A percentile compares a stretch with the other conserved stretches of the same genome.
These are phyloP conservation scores for Alloplasta piceator DNA, from an alignment of 2,888 invertebrate genomes.

Conservation along the genomic window DNA sequence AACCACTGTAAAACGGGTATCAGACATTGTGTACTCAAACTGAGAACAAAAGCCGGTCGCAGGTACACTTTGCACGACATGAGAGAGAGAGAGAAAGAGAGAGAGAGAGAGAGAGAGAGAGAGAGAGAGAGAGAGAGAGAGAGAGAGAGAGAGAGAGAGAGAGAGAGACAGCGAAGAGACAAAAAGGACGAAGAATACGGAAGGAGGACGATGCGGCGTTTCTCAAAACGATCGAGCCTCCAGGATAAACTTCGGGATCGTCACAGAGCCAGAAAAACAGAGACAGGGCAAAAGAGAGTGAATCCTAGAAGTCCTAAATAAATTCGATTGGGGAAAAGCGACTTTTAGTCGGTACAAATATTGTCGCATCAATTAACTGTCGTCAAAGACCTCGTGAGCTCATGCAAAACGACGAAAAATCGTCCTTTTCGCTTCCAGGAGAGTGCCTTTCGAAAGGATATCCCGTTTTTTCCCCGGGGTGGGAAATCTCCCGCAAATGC, in stretches of 20 bases:
- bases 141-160: slow-evolving; percentile 2
- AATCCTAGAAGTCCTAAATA: slow-evolving; percentile 71
- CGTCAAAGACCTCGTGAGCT: slow-evolving; percentile 51
- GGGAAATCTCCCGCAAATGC: slow-evolving; percentile 25
- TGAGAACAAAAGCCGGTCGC: slow-evolving; percentile 52
- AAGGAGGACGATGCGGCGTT: slow-evolving; percentile 14
- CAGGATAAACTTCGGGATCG: slow-evolving; percentile 16
- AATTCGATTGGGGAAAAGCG: slow-evolving; percentile 71
- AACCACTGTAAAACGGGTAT: slow-evolving; percentile 62
- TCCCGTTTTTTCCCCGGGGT: slow-evolving; percentile 41
- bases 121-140: neutral
- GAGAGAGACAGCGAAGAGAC: neutral
- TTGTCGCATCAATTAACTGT: slow-evolving; percentile 81
- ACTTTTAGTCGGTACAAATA: slow-evolving; percentile 79
- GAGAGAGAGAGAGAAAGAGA: slow-evolving; percentile 9
- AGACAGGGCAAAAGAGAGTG: neutral
- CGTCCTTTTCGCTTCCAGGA: slow-evolving; percentile 16
- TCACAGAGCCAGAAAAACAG: slow-evolving; percentile 18
- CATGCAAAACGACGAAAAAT: slow-evolving; percentile 45
- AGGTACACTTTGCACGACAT: slow-evolving; percentile 55
- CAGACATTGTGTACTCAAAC: slow-evolving; percentile 53
- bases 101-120: slow-evolving; percentile 2
- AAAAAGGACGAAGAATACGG: neutral
- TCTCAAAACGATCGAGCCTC: slow-evolving; percentile 17
- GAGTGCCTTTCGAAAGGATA: slow-evolving; percentile 24